Evolutionary conservation across 1,140 invertebrate genomes (phyloP).

Genomic region (Macrobrachium nipponense): DNA sequence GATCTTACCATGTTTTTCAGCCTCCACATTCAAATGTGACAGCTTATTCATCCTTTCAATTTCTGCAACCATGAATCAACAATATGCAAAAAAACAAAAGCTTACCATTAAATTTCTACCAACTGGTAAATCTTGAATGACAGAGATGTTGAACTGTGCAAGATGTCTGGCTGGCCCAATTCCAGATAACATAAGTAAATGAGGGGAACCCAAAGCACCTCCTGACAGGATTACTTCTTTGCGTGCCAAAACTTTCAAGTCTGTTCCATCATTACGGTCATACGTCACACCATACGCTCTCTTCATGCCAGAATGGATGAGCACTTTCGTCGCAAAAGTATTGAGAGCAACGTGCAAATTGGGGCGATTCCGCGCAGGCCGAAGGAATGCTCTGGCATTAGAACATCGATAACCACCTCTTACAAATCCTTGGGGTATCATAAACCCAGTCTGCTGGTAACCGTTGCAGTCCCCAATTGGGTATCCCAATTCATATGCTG

Average conservation of each 20-base stretch:
- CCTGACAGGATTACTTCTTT: constrained; percentile 31
- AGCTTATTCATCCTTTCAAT: background rate
- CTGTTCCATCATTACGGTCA: background rate
- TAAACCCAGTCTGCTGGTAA: background rate
- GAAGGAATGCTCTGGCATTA: constrained; percentile 31
- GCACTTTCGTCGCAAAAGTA: constrained; percentile 4
- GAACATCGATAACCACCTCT: constrained; percentile 21
- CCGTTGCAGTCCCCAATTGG: too few relatives aligned
- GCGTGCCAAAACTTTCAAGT: background rate
- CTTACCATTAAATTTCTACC: constrained; percentile 35
- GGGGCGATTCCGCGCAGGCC: constrained; percentile 13
- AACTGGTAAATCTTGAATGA: constrained; percentile 25
- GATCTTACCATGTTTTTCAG: too few relatives aligned
- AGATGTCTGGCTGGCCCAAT: constrained; percentile 29
- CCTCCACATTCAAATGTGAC: too few relatives aligned
- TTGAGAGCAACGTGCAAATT: constrained; percentile 27
- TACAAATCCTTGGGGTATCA: constrained; percentile 28
- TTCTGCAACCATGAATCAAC: background rate
- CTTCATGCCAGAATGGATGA: background rate
- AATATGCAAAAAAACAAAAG: background rate
- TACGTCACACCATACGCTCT: background rate
- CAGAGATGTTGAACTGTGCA: background rate
- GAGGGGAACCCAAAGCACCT: constrained; percentile 34
- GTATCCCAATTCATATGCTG: too few relatives aligned
- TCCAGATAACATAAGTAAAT: constrained; percentile 40